A percentile compares a stretch with the other conserved stretches of the same genome.
phyloP scores from a whole-genome alignment of 2,888 invertebrate species.

The Polymixis flavicincta region DNA sequence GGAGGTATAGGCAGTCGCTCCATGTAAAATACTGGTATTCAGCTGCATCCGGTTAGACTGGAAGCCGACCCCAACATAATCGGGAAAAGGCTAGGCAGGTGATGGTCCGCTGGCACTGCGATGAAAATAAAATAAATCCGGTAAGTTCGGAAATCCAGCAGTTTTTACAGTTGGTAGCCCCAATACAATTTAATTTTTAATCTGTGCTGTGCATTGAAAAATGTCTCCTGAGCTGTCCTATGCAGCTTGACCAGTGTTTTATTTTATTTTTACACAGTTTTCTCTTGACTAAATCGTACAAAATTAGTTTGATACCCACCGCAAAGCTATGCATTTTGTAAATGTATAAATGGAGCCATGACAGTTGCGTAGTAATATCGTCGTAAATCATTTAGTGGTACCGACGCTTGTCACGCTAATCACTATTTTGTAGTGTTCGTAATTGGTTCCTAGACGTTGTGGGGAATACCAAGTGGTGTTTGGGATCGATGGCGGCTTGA shows the following conservation, averaged over 20 bases:
- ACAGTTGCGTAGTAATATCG: conserved; percentile 55
- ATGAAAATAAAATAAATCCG: neutral
- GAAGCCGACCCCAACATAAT: no score
- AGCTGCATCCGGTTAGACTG: no score
- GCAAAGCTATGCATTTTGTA: conserved; percentile 24
- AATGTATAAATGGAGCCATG: conserved; percentile 38
- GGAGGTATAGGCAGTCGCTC: no score
- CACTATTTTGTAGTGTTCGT: conserved; percentile 83
- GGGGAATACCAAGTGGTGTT: conserved; percentile 87
- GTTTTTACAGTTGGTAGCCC: conserved; percentile 30
- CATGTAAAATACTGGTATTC: no score
- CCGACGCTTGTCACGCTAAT: conserved; percentile 84
- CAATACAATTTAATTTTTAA: conserved; percentile 12
- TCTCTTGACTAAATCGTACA: conserved; percentile 38
- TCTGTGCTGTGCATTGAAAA: conserved; percentile 67
- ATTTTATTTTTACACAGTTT: conserved; percentile 73
- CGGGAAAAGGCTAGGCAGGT: no score
- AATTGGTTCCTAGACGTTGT: conserved; percentile 82
- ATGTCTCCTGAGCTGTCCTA: conserved; percentile 67
- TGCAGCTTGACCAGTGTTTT: conserved; percentile 76
- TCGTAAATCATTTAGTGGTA: conserved; percentile 70
- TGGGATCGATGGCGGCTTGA: conserved; percentile 85
- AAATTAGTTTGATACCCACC: conserved; percentile 36
- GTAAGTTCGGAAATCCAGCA: neutral
- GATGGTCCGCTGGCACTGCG: no score